Percentiles rank a stretch among this genome's conserved stretches.
Conservation (phyloP, 2,113 vertebrate species). For the Ia io region DNA sequence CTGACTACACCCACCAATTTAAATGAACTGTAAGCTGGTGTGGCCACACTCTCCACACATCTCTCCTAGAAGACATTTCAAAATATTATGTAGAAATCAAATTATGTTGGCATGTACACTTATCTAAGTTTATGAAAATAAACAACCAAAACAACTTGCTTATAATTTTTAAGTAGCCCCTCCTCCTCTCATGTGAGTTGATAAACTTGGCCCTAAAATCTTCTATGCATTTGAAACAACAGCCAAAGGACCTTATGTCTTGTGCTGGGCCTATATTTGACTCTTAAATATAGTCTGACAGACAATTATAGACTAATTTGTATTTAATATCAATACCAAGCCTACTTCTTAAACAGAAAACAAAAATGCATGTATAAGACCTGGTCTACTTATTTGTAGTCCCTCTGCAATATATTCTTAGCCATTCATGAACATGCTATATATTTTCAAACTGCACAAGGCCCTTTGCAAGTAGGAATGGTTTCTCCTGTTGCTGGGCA, state of each 20-base stretch:
- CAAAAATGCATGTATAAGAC: slow-evolving; percentile 12
- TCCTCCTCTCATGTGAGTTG: neutral
- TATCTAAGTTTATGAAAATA: slow-evolving; percentile 28
- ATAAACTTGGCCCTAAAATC: neutral
- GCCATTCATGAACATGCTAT: slow-evolving; percentile 2
- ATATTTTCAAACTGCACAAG: slow-evolving; percentile 40
- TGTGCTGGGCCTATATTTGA: neutral
- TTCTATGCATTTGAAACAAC: slow-evolving; percentile 35
- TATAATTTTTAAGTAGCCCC: slow-evolving; percentile 4
- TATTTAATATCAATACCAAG: slow-evolving; percentile 38
- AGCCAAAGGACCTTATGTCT: slow-evolving; percentile 35
- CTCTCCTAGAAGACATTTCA: slow-evolving; percentile 43
- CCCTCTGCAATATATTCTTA: slow-evolving; percentile 16
- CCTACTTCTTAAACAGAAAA: slow-evolving; percentile 5
- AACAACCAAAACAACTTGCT: neutral
- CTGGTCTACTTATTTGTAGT: neutral
- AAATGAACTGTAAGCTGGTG: neutral
- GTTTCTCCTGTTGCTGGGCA: neutral
- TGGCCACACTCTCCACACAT: neutral
- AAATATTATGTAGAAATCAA: slow-evolving; percentile 48
- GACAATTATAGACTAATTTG: slow-evolving; percentile 13
- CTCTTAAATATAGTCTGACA: slow-evolving; percentile 8
- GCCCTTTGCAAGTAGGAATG: neutral
- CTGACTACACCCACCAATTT: neutral
- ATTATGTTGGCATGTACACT: neutral